Percentiles rank a stretch among this genome's conserved stretches.
Conservation (phyloP, 2,797 vertebrate species). For the Steatocranus sp. region DNA sequence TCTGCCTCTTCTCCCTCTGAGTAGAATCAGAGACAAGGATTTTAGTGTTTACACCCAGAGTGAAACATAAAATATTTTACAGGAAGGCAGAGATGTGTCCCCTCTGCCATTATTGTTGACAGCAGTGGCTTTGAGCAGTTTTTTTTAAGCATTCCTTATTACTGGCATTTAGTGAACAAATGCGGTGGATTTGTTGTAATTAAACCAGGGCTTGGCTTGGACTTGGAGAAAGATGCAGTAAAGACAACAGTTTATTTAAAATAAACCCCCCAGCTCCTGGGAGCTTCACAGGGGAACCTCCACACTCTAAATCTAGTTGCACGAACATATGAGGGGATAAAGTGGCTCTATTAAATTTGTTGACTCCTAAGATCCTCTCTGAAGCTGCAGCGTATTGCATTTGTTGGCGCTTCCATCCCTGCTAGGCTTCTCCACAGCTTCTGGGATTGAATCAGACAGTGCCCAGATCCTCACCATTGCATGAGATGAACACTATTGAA, state of each 20-base stretch:
- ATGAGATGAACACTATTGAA: conserved; percentile 80
- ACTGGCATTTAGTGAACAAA: conserved; percentile 69
- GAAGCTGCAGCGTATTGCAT: conserved; percentile 78
- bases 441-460: conserved; percentile 81
- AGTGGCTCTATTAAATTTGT: conserved; percentile 81
- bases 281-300: conserved; percentile 60
- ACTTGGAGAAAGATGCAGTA: conserved; percentile 70
- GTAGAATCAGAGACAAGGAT: conserved; percentile 24
- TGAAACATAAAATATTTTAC: conserved; percentile 43
- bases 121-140: conserved; percentile 56
- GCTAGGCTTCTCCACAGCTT: conserved; percentile 65
- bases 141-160: conserved; percentile 58
- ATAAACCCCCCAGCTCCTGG: conserved; percentile 67
- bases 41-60: conserved; percentile 36
- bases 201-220: conserved; percentile 74
- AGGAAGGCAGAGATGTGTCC: conserved; percentile 30
- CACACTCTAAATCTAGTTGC: conserved; percentile 73
- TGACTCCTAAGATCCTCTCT: conserved; percentile 77
- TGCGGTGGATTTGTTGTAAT: conserved; percentile 76
- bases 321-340: conserved; percentile 79
- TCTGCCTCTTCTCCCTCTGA: conserved; percentile 28
- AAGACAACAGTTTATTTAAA: conserved; percentile 76
- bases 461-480: conserved; percentile 76
- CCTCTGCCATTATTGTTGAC: conserved; percentile 48
- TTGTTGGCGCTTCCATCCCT: conserved; percentile 76